phyloP scores from a whole-genome alignment of 2,113 vertebrate species.

The Seriola dumerili region DNA sequence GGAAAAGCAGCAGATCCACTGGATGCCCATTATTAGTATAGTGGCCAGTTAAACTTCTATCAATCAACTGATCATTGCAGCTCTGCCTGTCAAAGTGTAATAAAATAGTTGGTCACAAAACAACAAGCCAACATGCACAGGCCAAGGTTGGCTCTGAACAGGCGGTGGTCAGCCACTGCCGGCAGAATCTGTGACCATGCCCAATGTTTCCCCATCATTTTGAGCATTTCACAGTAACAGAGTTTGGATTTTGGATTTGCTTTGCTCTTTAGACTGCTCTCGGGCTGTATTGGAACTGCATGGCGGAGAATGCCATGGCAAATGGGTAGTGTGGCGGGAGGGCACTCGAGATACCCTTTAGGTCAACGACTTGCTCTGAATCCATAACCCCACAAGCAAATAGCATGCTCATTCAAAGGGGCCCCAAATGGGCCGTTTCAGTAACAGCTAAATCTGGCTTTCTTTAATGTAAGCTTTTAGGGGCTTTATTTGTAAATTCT shows the following conservation, averaged over 20 bases:
- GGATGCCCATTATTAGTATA: too few species aligned
- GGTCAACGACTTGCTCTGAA: constrained; percentile 18
- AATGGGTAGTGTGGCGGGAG: constrained; percentile 9
- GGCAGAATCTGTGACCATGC: neutral
- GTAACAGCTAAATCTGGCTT: constrained; percentile 28
- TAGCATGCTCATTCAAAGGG: neutral
- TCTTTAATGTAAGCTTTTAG: constrained; percentile 15
- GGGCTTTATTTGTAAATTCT: constrained; percentile 49
- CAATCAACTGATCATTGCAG: neutral
- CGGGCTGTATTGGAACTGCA: neutral
- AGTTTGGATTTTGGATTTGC: constrained; percentile 40
- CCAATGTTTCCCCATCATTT: neutral
- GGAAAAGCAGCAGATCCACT: neutral
- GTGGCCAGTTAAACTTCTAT: neutral
- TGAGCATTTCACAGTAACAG: constrained; percentile 17
- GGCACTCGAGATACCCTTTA: neutral
- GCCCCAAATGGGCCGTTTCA: constrained; percentile 32
- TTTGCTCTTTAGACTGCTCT: constrained; percentile 34
- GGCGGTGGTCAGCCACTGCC: neutral
- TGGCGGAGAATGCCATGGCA: constrained; percentile 1
- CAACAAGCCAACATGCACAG: neutral
- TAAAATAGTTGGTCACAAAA: neutral
- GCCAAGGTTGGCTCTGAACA: neutral
- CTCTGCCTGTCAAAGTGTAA: neutral
- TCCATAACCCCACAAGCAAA: constrained; percentile 9